Evolutionary conservation across 1,140 invertebrate species (phyloP).

Genomic region (Batillaria attramentaria): DNA sequence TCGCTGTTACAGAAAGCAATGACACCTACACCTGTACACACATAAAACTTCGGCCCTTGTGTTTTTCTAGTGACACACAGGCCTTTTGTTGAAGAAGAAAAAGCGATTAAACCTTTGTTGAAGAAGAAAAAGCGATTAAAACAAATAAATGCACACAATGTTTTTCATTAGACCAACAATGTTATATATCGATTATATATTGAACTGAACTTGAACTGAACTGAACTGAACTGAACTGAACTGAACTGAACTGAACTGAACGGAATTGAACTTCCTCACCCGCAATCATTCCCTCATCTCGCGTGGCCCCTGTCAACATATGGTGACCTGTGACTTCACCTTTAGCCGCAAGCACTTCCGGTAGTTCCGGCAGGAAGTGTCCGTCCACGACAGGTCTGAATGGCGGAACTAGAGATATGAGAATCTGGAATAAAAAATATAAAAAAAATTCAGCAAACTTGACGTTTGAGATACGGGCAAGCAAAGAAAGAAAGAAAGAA

Average conservation of each 20-base stretch:
- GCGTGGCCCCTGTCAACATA: constrained; percentile 56
- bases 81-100: too few species aligned
- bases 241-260: constrained; percentile 1
- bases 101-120: too few species aligned
- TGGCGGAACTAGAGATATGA: constrained; percentile 49
- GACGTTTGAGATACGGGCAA: too few species aligned
- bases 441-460: too few species aligned
- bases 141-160: too few species aligned
- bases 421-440: constrained; percentile 36
- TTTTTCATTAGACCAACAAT: too few species aligned
- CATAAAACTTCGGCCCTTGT: too few species aligned
- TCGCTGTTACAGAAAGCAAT: too few species aligned
- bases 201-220: constrained; percentile 1
- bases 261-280: constrained; percentile 37
- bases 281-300: constrained; percentile 54
- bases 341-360: constrained; percentile 46
- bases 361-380: constrained; percentile 52
- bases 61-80: too few species aligned
- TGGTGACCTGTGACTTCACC: constrained; percentile 48
- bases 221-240: constrained; percentile 3
- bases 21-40: background rate
- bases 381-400: constrained; percentile 58
- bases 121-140: too few species aligned
- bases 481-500: background rate
- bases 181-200: too few species aligned